Percentiles rank a stretch among this genome's conserved stretches.
Conservation (phyloP, 1,140 invertebrate genomes). For the Halictus rubicundus region DNA sequence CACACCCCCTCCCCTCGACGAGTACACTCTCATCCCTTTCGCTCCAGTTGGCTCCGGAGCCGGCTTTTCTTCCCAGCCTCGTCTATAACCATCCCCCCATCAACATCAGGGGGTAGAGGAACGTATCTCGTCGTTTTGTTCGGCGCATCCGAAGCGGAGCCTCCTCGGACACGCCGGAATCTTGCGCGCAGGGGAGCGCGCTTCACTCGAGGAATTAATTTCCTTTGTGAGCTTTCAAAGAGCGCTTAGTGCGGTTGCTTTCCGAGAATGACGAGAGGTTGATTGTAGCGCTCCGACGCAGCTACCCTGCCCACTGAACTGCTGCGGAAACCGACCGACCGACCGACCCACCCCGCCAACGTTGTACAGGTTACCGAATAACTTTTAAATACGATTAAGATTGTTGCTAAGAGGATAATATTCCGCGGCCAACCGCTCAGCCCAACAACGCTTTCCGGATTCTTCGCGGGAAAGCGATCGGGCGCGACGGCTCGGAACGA, state of each 20-base stretch:
- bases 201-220: slow-evolving; percentile 63
- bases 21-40: neutral
- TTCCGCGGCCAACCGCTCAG: neutral
- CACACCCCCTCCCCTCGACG: neutral
- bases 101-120: neutral
- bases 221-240: slow-evolving; percentile 67
- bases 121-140: slow-evolving; percentile 43
- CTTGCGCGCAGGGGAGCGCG: slow-evolving; percentile 40
- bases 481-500: neutral
- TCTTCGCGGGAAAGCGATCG: neutral
- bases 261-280: slow-evolving; percentile 56
- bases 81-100: slow-evolving; percentile 12
- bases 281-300: slow-evolving; percentile 42
- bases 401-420: slow-evolving; percentile 65
- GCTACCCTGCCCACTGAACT: neutral
- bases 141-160: slow-evolving; percentile 7
- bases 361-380: slow-evolving; percentile 27
- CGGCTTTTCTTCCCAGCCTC: neutral
- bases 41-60: neutral
- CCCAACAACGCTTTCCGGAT: too few species aligned
- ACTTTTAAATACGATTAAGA: slow-evolving; percentile 69
- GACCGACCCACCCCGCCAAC: neutral
- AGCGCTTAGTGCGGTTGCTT: slow-evolving; percentile 57
- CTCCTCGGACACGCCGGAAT: slow-evolving; percentile 30
- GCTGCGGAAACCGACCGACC: too few species aligned